A percentile compares a stretch with the other conserved stretches of the same genome.
Conservation (phyloP, 1,140 invertebrate genomes). For the Drosophila lacertosa region DNA sequence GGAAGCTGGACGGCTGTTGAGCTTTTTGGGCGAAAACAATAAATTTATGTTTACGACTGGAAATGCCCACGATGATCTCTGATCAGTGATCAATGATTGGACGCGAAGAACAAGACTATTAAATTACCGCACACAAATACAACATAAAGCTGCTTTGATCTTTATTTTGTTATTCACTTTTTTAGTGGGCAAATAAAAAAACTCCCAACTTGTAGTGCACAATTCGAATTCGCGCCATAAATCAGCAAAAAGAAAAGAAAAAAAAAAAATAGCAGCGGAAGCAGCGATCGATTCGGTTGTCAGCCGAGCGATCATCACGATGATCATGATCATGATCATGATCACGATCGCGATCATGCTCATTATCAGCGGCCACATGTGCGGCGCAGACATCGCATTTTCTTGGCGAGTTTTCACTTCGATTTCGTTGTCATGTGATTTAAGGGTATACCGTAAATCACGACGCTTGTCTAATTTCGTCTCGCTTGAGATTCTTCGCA, state of each 20-base stretch:
- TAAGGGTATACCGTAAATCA: conserved; percentile 81
- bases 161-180: conserved; percentile 6
- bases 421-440: conserved; percentile 76
- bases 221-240: conserved; percentile 59
- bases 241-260: no score
- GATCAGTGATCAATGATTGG: conserved; percentile 45
- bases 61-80: conserved; percentile 55
- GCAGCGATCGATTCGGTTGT: conserved; percentile 53
- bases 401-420: conserved; percentile 64
- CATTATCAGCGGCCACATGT: conserved; percentile 50
- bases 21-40: conserved; percentile 12
- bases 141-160: conserved; percentile 43
- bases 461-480: conserved; percentile 79
- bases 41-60: conserved; percentile 23
- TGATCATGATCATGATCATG: conserved; percentile 34
- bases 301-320: conserved; percentile 19
- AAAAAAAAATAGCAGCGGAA: conserved; percentile 35
- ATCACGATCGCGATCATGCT: neutral
- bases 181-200: conserved; percentile 13
- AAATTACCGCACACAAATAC: conserved; percentile 46
- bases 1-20: conserved; percentile 30
- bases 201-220: conserved; percentile 27
- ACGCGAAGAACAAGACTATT: conserved; percentile 52
- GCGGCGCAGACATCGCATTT: conserved; percentile 65
- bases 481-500: conserved; percentile 75